Evolutionary conservation across 2,888 invertebrate genomes (phyloP).

Genomic region (Cosmopolites sordidus): DNA sequence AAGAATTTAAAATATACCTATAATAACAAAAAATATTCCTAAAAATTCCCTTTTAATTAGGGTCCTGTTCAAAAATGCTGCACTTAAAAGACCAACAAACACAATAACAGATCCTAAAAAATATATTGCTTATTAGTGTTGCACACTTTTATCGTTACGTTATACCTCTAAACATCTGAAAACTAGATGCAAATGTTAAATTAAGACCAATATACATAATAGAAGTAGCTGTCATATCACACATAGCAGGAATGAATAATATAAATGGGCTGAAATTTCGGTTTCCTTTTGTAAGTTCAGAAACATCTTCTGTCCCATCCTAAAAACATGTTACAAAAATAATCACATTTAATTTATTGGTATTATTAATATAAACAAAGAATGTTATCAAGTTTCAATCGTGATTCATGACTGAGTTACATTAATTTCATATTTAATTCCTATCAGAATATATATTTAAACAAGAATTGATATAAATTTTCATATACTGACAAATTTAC

Average conservation of each 20-base stretch:
- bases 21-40: conserved; percentile 68
- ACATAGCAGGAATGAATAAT: conserved; percentile 80
- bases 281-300: conserved; percentile 65
- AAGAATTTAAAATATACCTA: conserved; percentile 48
- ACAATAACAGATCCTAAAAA: conserved; percentile 73
- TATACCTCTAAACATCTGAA: conserved; percentile 89
- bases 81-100: conserved; percentile 85
- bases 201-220: conserved; percentile 88
- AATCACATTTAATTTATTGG: too few species aligned
- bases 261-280: conserved; percentile 74
- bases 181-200: conserved; percentile 88
- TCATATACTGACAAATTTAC: conserved; percentile 26
- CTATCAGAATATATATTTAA: neutral
- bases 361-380: too few species aligned
- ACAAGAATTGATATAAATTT: too few species aligned
- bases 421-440: too few species aligned
- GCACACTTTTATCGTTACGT: neutral
- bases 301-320: conserved; percentile 52
- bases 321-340: too few species aligned
- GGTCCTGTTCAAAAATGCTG: conserved; percentile 67
- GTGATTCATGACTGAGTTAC: too few species aligned
- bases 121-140: neutral
- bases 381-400: too few species aligned
- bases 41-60: conserved; percentile 67
- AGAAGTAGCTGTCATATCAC: conserved; percentile 85